These are phyloP conservation scores for Poecilia gillii DNA, from an alignment of 2,797 vertebrate genomes.

Conservation along the genomic window DNA sequence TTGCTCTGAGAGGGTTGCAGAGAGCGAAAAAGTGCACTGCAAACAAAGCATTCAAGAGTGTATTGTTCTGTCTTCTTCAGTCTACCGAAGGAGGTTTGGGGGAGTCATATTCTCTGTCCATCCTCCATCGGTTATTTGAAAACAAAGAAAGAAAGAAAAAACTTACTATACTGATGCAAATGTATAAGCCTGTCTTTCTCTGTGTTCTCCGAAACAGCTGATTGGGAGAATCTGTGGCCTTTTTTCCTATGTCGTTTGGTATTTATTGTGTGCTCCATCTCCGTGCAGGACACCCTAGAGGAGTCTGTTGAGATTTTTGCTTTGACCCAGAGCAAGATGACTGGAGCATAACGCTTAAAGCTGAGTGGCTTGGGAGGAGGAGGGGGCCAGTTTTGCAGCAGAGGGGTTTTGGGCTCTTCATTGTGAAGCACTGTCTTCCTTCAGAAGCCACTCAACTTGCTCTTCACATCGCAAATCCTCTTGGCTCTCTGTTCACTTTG, in stretches of 20 bases:
- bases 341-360: slow-evolving; percentile 67
- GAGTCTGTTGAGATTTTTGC: slow-evolving; percentile 68
- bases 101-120: slow-evolving; percentile 39
- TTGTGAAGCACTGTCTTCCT: slow-evolving; percentile 83
- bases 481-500: slow-evolving; percentile 65
- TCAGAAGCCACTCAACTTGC: slow-evolving; percentile 76
- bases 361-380: slow-evolving; percentile 59
- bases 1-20: slow-evolving; percentile 65
- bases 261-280: slow-evolving; percentile 68
- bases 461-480: slow-evolving; percentile 78
- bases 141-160: slow-evolving; percentile 14
- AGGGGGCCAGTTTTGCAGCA: slow-evolving; percentile 21
- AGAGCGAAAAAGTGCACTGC: slow-evolving; percentile 60
- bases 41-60: slow-evolving; percentile 73
- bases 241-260: slow-evolving; percentile 51
- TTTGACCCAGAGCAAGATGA: slow-evolving; percentile 69
- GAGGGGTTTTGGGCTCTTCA: slow-evolving; percentile 64
- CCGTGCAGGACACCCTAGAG: slow-evolving; percentile 63
- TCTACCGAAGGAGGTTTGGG: slow-evolving; percentile 42
- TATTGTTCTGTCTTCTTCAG: slow-evolving; percentile 57
- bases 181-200: slow-evolving; percentile 20
- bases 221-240: slow-evolving; percentile 38
- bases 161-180: slow-evolving; percentile 27
- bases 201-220: slow-evolving; percentile 29
- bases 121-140: slow-evolving; percentile 16